Conservation (phyloP, 1,140 invertebrate species). For the Eurytemora carolleeae region DNA sequence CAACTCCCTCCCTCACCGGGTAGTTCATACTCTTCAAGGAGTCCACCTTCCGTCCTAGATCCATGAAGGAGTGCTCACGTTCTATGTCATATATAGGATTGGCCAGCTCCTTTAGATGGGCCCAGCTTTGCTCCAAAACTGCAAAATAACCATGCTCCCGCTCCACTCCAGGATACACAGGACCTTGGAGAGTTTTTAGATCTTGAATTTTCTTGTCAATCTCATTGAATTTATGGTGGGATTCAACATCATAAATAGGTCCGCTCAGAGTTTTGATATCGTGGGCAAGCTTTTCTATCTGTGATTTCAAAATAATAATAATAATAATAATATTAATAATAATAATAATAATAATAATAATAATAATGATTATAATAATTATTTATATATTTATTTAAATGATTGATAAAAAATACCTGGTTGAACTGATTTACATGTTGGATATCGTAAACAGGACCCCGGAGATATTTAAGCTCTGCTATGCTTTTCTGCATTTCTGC, state of each 20-base stretch:
- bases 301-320: too few relatives aligned
- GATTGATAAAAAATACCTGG: background rate
- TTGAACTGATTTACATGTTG: conserved; percentile 1
- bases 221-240: background rate
- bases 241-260: conserved; percentile 2
- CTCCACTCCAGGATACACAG: conserved; percentile 1
- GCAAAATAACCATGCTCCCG: background rate
- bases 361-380: background rate
- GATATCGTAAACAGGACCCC: conserved; percentile 3
- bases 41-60: background rate
- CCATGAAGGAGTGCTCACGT: background rate
- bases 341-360: too few relatives aligned
- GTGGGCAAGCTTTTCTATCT: background rate
- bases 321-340: too few relatives aligned
- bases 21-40: background rate
- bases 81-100: conserved; percentile 8
- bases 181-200: conserved; percentile 2
- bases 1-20: background rate
- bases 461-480: background rate
- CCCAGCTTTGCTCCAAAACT: background rate
- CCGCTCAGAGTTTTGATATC: background rate
- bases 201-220: background rate
- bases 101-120: background rate
- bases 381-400: background rate
- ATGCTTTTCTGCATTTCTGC: background rate